Conservation (phyloP, 2,888 invertebrate genomes). For the Monochamus alternatus region DNA sequence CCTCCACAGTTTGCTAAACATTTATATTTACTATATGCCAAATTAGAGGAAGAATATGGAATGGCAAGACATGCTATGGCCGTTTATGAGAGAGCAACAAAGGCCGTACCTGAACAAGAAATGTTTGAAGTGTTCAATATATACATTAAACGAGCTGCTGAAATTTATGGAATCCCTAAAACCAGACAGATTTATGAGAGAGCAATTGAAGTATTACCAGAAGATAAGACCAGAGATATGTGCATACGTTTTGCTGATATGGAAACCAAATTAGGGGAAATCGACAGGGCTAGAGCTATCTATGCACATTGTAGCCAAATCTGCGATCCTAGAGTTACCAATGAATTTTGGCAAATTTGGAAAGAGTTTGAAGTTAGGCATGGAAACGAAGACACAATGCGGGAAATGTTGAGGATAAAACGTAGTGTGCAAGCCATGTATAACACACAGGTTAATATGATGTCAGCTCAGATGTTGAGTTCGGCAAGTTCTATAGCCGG, state of each 20-base stretch:
- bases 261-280: conserved; percentile 98
- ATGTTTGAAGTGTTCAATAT: conserved; percentile 99
- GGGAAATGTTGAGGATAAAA: conserved; percentile 98
- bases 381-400: conserved; percentile 99
- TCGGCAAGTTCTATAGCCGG: conserved; percentile 80
- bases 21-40: conserved; percentile 96
- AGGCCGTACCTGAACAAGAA: conserved; percentile 92
- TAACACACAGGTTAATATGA: conserved; percentile 98
- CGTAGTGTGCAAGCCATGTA: conserved; percentile 98
- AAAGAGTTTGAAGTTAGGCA: conserved; percentile 99
- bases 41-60: conserved; percentile 98
- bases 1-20: conserved; percentile 97
- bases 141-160: conserved; percentile 98
- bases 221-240: conserved; percentile 95
- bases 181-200: conserved; percentile 98
- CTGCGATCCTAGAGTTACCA: conserved; percentile 97
- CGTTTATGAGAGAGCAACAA: conserved; percentile 97
- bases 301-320: conserved; percentile 99
- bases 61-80: conserved; percentile 98
- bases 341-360: conserved; percentile 99
- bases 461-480: conserved; percentile 97
- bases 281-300: conserved; percentile 96
- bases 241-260: conserved; percentile 97
- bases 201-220: conserved; percentile 94
- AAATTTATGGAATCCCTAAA: conserved; percentile 97